phyloP scores from a whole-genome alignment of 2,888 invertebrate species.

The Synergus japonicus region DNA sequence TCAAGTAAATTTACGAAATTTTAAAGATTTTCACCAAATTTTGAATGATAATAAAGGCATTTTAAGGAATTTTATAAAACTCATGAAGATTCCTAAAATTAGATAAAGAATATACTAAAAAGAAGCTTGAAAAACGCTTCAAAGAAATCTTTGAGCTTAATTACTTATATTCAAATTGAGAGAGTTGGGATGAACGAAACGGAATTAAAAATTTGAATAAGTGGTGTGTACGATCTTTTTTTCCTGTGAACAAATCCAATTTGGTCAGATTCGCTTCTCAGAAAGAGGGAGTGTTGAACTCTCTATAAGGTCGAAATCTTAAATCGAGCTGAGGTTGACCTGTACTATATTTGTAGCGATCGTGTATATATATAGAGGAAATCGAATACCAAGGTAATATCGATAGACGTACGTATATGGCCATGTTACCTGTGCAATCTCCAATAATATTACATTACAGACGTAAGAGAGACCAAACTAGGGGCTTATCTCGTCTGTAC shows the following conservation, averaged over 20 bases:
- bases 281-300: slow-evolving; percentile 20
- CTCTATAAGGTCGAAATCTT: slow-evolving; percentile 25
- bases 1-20: too few species aligned
- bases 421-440: slow-evolving; percentile 27
- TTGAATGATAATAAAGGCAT: too few species aligned
- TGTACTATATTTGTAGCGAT: slow-evolving; percentile 22
- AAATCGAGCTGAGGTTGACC: slow-evolving; percentile 22
- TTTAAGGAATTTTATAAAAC: too few species aligned
- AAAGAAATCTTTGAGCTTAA: too few species aligned
- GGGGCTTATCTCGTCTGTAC: slow-evolving; percentile 25
- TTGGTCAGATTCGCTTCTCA: slow-evolving; percentile 20
- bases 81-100: too few species aligned
- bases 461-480: slow-evolving; percentile 27
- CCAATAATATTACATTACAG: slow-evolving; percentile 35
- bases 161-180: slow-evolving; percentile 1
- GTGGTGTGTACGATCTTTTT: slow-evolving; percentile 1
- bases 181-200: slow-evolving; percentile 15
- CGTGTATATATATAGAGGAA: slow-evolving; percentile 21
- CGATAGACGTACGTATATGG: background rate
- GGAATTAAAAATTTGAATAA: slow-evolving; percentile 16
- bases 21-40: too few species aligned
- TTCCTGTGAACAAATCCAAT: slow-evolving; percentile 29
- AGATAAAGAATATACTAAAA: too few species aligned
- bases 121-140: too few species aligned
- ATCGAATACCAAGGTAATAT: slow-evolving; percentile 31